Evolutionary conservation across 37 sponge, comb jelly and placozoan genomes (phyloP).

Genomic region (Diacarnus erythraeanus): DNA sequence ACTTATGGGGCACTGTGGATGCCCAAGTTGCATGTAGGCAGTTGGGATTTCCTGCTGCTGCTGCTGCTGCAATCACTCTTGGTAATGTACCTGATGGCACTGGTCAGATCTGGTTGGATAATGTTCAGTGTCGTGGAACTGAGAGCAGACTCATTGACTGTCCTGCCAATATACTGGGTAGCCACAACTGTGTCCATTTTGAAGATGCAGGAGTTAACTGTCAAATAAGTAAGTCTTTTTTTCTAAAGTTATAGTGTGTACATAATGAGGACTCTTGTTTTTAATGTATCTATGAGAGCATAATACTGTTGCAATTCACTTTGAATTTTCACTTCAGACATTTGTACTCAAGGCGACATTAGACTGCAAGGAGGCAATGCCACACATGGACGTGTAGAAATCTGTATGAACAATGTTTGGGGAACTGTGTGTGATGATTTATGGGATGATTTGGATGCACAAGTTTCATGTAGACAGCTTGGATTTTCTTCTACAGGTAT

Average conservation of each 20-base stretch:
- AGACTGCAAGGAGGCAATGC: conserved; percentile 15
- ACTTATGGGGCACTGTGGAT: conserved; percentile 27
- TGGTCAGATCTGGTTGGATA: conserved; percentile 15
- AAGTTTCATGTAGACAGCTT: no score
- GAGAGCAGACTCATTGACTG: conserved; percentile 6
- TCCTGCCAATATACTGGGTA: not conserved
- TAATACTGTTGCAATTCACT: no score
- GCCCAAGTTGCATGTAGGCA: conserved; percentile 46
- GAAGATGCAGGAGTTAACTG: conserved; percentile 19
- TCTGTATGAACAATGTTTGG: no score
- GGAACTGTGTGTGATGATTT: no score
- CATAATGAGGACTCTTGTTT: no score
- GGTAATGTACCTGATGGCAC: not conserved
- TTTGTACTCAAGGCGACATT: conserved; percentile 20
- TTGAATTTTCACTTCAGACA: not conserved
- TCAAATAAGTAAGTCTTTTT: not conserved
- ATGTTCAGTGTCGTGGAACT: conserved; percentile 15
- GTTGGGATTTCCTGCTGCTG: conserved; percentile 9
- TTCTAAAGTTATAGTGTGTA: no score
- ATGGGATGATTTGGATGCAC: no score
- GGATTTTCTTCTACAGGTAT: no score
- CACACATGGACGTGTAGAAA: conserved; percentile 39
- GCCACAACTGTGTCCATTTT: conserved; percentile 5
- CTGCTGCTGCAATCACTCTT: not conserved
- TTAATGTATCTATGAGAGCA: no score